phyloP scores from a whole-genome alignment of 2,888 invertebrate genomes.

The Lamellibrachia satsuma region DNA sequence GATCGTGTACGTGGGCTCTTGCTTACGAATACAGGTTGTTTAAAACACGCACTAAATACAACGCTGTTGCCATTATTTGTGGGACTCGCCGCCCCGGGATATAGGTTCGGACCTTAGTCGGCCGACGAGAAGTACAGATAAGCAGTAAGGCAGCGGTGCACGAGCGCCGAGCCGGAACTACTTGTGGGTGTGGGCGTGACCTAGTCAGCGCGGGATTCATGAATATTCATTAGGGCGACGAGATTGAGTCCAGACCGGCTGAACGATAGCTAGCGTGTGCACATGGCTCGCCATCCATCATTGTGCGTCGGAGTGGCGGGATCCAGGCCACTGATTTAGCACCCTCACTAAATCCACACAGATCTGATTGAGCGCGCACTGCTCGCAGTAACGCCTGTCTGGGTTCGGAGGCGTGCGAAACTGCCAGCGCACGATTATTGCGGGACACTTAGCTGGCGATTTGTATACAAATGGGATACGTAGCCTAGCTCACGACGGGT shows the following conservation, averaged over 20 bases:
- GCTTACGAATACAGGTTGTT: not conserved
- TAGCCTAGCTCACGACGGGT: not conserved
- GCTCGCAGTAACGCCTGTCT: not conserved
- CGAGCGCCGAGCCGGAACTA: constrained; percentile 4
- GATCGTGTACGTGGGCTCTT: not conserved
- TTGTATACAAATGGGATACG: not conserved
- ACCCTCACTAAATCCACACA: not conserved
- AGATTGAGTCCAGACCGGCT: not conserved
- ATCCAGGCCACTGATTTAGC: constrained; percentile 10
- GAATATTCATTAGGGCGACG: not conserved
- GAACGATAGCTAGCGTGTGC: not conserved
- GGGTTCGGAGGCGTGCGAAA: not conserved
- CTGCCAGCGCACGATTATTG: not conserved
- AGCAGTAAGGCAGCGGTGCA: not conserved
- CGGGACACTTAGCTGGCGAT: not conserved
- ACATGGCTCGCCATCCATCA: not conserved
- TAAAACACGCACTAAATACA: not conserved
- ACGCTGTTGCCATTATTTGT: not conserved
- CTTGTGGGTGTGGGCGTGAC: not conserved
- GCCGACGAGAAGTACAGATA: not conserved
- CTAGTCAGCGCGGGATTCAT: not conserved
- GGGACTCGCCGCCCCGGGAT: not conserved
- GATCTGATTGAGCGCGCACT: not conserved
- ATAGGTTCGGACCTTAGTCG: not conserved
- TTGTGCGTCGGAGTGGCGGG: not conserved